These are phyloP conservation scores for Bucco capensis DNA, from an alignment of 2,113 vertebrate genomes.

Conservation along the genomic window DNA sequence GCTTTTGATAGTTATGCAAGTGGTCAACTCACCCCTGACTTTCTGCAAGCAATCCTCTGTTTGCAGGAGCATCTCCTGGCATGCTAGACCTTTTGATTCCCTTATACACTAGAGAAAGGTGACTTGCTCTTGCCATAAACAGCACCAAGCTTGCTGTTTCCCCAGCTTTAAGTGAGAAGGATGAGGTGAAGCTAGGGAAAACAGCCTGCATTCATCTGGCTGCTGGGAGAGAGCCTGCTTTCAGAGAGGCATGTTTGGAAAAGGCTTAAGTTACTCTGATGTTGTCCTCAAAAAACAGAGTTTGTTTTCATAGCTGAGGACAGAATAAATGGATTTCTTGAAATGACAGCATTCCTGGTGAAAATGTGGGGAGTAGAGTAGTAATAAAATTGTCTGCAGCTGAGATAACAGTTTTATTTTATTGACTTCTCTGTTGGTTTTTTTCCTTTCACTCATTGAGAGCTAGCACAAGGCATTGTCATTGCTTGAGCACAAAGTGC, in stretches of 20 bases:
- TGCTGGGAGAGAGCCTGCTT: not conserved
- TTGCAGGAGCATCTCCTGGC: not conserved
- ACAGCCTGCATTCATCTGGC: not conserved
- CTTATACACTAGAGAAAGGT: not conserved
- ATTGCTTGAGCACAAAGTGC: not conserved
- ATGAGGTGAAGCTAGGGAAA: not conserved
- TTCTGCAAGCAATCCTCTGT: not conserved
- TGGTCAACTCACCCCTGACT: not conserved
- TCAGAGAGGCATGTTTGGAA: slow-evolving; percentile 34
- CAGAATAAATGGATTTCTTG: slow-evolving; percentile 41
- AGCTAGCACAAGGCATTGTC: not conserved
- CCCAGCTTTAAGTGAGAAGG: not conserved
- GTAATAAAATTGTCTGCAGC: slow-evolving; percentile 49
- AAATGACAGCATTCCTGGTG: slow-evolving; percentile 44
- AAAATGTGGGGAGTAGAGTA: not conserved
- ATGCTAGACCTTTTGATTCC: not conserved
- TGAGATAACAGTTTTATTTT: slow-evolving; percentile 53
- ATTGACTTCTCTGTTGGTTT: not conserved
- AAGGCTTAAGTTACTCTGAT: slow-evolving; percentile 36
- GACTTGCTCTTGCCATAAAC: not conserved
- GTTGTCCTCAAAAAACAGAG: not conserved
- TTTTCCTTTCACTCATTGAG: not conserved
- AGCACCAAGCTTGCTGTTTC: not conserved
- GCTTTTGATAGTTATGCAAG: not conserved
- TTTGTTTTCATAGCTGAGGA: slow-evolving; percentile 49